phyloP scores from a whole-genome alignment of 2,888 invertebrate species.

The Platynereis dumerilii region DNA sequence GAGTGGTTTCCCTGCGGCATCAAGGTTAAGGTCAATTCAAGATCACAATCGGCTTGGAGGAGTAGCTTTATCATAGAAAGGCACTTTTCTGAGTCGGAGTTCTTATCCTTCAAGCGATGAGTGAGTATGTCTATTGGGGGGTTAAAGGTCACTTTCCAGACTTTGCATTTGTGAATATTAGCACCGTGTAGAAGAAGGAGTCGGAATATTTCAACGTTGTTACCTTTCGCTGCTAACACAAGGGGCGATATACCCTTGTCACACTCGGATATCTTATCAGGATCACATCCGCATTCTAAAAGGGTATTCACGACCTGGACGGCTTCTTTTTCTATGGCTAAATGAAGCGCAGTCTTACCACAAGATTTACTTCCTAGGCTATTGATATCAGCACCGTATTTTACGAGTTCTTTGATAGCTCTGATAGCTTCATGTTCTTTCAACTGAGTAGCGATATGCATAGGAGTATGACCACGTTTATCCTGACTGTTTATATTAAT shows the following conservation, averaged over 20 bases:
- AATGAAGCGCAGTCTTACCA: background rate
- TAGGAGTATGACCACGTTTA: too few species aligned
- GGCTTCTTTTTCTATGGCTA: background rate
- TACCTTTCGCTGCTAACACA: background rate
- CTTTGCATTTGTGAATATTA: background rate
- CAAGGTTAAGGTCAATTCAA: background rate
- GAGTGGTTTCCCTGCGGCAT: constrained; percentile 7
- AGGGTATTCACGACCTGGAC: background rate
- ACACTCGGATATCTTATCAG: background rate
- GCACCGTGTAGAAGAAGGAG: background rate
- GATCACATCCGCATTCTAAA: background rate
- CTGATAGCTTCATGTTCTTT: too few species aligned
- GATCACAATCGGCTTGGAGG: constrained; percentile 1
- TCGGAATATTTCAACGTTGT: background rate
- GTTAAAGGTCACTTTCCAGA: background rate
- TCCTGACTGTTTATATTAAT: too few species aligned
- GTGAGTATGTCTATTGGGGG: background rate
- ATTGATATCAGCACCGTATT: background rate
- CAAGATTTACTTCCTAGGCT: background rate
- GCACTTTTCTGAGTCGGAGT: background rate
- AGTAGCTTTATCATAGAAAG: background rate
- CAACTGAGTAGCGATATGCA: too few species aligned
- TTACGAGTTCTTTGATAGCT: background rate
- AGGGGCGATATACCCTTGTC: constrained; percentile 3
- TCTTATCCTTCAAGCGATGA: background rate